These are phyloP conservation scores for honey bee (Apis mellifera) DNA, from an alignment of 1,140 invertebrate genomes.

Conservation along the genomic window Amel_HAv3.1 CM009937.2:10950001-10950500, in stretches of 20 bases:
- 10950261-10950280: not conserved
- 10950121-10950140: conserved; percentile 92
- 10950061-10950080: conserved; percentile 93
- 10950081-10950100: conserved; percentile 89
- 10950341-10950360: conserved; percentile 93
- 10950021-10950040: not conserved
- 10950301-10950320: not conserved
- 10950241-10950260: not conserved
- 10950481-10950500: conserved; percentile 49
- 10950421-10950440: conserved; percentile 94
- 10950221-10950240: conserved; percentile 93
- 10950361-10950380: conserved; percentile 98
- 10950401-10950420: conserved; percentile 93
- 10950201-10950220: conserved; percentile 97
- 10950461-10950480: conserved; percentile 95
- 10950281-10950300: not conserved
- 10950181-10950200: conserved; percentile 95
- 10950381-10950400: conserved; percentile 97
- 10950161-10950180: conserved; percentile 95
- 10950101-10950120: conserved; percentile 83
- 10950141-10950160: conserved; percentile 94
- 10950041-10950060: conserved; percentile 72
- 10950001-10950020: conserved; percentile 7
- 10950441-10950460: conserved; percentile 96
- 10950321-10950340: conserved; percentile 95